A percentile compares a stretch with the other conserved stretches of the same genome.
phyloP scores from a whole-genome alignment of 2,797 vertebrate species.

The Sebastes diaconus region DNA sequence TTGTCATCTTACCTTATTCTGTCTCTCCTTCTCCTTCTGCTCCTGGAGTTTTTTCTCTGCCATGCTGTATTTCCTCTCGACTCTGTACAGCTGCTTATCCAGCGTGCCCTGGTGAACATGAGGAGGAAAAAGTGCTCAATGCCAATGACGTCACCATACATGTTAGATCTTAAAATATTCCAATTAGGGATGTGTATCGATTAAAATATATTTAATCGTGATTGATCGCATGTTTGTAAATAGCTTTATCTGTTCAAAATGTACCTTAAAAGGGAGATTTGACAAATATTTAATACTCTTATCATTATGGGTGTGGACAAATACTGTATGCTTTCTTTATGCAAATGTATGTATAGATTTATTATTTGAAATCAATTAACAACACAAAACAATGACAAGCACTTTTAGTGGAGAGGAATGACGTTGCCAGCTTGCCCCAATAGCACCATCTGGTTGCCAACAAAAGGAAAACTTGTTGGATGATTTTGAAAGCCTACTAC shows the following conservation, averaged over 20 bases:
- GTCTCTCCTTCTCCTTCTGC: slow-evolving; percentile 75
- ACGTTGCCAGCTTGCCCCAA: no score
- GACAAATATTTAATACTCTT: no score
- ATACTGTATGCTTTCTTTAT: no score
- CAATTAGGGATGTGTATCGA: no score
- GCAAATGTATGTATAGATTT: accelerated
- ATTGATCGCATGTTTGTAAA: no score
- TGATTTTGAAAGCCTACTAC: not conserved
- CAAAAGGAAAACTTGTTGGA: not conserved
- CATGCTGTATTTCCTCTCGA: slow-evolving; percentile 70
- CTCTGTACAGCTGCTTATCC: slow-evolving; percentile 70
- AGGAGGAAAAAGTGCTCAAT: not conserved
- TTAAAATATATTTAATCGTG: no score
- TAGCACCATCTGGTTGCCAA: not conserved
- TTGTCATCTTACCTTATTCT: slow-evolving; percentile 67
- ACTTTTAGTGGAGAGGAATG: no score
- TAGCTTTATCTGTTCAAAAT: no score
- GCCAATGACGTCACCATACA: accelerated
- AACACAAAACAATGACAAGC: no score
- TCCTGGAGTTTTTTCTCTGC: slow-evolving; percentile 75
- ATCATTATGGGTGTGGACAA: accelerated
- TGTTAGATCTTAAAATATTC: not conserved
- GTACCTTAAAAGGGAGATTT: no score
- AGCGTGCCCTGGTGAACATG: slow-evolving; percentile 59
- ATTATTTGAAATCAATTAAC: no score